A percentile compares a stretch with the other conserved stretches of the same genome.
Evolutionary conservation across 2,113 vertebrate species (phyloP).

Genomic region (Scomber japonicus): DNA sequence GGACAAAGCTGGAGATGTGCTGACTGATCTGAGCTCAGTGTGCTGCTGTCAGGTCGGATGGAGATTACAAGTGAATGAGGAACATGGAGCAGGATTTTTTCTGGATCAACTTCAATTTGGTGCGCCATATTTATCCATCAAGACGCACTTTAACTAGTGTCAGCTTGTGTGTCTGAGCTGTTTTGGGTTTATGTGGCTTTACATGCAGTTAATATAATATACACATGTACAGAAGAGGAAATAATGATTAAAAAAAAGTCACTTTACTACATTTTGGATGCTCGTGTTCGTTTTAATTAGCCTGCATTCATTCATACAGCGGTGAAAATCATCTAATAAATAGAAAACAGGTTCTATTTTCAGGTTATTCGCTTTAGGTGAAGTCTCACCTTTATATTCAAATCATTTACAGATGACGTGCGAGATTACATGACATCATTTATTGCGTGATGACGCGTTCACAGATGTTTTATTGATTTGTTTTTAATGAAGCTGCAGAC

Average conservation of each 20-base stretch:
- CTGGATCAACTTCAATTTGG: constrained; percentile 14
- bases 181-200: not conserved
- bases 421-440: no score
- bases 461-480: not conserved
- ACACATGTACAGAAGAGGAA: not conserved
- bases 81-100: not conserved
- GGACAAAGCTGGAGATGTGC: not conserved
- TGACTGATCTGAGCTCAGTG: constrained; percentile 1
- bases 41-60: not conserved
- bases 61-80: constrained; percentile 11
- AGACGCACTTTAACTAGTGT: not conserved
- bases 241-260: no score
- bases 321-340: not conserved
- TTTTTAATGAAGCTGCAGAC: not conserved
- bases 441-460: no score
- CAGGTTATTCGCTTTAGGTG: no score
- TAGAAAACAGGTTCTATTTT: no score
- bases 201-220: not conserved
- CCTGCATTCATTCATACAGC: not conserved
- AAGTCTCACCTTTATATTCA: no score
- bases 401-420: no score
- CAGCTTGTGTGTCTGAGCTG: not conserved
- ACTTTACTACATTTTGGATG: no score
- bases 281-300: not conserved
- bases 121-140: constrained; percentile 5